Evolutionary conservation across 2,888 invertebrate species (phyloP), one percentile per base, ranked within the genome.

Genomic region (Pseudococcus viburni): DNA sequence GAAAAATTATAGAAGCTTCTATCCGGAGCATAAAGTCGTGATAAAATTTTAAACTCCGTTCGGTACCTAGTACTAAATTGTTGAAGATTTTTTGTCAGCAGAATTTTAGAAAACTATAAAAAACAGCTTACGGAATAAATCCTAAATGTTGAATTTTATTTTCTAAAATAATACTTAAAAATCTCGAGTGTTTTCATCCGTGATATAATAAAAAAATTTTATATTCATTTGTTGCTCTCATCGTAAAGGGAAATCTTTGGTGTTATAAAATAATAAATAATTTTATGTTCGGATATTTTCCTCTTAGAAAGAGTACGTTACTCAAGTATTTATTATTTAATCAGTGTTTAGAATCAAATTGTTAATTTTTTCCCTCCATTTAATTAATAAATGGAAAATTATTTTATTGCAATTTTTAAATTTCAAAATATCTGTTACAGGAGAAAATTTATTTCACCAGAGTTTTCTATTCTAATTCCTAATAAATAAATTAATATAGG

Each of bases 141-240:
- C 77, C 39, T 39, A 39, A 77, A 39, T 15, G 77, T 77, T 77
- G 17, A 9, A 77, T 77, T 64, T 77, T 77, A 77, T 77, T 77
- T 77, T 15, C 15, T 33, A 39, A 17, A 77, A 15, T 77, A 39
- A 33, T 17, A 77, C 77, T 39, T 77, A 77, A 77, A 77, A 77
- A 17, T 39, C 77, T 33, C 9, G 9, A 77, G 39, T 39, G 77
- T 77, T 77, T 77, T 39, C 33, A 77, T 39, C 39, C 9, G 39
- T 7, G 39, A 77, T 9, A 39, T 33, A 77, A 33, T 77, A 77
- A 77, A 77, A 77, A 77, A 77, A 64, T 64, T 8, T 22, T 64
- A 64, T 64, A 19, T 64, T 64, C 64, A 64, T 64, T 64, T 64
- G 64, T 64, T 64, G 64, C 64, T 64, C 15, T 64, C 64, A 22